Conservation (phyloP, 2,113 vertebrate genomes). For the Potamarius usumacintae region DNA sequence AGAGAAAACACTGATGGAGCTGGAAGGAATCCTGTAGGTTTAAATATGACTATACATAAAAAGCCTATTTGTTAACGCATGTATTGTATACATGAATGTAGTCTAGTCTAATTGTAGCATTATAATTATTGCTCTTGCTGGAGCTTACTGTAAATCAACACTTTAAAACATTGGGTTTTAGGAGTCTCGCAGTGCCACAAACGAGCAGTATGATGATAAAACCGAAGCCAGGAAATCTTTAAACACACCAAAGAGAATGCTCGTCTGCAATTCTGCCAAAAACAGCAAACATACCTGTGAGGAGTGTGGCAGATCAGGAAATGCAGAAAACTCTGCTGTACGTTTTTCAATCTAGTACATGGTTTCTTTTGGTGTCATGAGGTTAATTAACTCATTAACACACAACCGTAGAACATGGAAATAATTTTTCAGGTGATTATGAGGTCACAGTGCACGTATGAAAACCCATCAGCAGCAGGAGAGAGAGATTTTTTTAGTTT, state of each 20-base stretch:
- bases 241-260: not conserved
- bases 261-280: not conserved
- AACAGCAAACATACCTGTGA: conserved; percentile 61
- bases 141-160: not conserved
- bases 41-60: too few species aligned
- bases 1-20: conserved; percentile 17
- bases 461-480: conserved; percentile 70
- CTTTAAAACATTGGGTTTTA: not conserved
- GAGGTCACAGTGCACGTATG: conserved; percentile 72
- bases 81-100: too few species aligned
- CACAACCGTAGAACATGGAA: not conserved
- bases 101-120: not conserved
- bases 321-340: not conserved
- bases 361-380: not conserved
- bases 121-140: not conserved
- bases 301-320: conserved; percentile 69
- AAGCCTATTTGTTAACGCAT: too few species aligned
- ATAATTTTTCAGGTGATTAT: too few species aligned
- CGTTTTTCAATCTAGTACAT: not conserved
- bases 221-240: conserved; percentile 3
- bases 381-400: not conserved
- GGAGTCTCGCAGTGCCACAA: not conserved
- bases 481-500: too few species aligned
- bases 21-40: conserved; percentile 30
- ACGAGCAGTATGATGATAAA: not conserved